phyloP scores from a whole-genome alignment of 2,888 invertebrate species.

The Chorisops tibialis region DNA sequence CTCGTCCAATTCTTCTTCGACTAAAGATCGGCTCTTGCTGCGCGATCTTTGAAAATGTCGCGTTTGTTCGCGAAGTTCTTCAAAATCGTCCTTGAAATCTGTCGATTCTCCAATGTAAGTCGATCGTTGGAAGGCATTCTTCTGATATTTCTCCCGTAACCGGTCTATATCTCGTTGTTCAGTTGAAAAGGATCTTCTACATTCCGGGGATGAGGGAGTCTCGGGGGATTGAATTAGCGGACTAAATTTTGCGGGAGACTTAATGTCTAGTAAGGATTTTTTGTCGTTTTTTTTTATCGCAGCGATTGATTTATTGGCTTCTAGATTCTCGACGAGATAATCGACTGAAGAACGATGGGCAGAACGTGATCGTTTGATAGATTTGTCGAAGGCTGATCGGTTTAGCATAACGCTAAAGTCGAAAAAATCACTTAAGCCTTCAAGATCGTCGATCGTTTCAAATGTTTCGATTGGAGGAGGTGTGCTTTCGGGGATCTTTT shows the following conservation, averaged over 20 bases:
- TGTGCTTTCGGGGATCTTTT: constrained; percentile 40
- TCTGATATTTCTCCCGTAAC: constrained; percentile 40
- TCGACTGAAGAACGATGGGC: constrained; percentile 32
- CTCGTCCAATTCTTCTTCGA: constrained; percentile 17
- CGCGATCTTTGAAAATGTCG: constrained; percentile 46
- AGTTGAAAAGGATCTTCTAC: constrained; percentile 41
- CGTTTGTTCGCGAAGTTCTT: constrained; percentile 43
- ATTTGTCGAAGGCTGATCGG: constrained; percentile 35
- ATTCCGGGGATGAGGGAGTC: constrained; percentile 33
- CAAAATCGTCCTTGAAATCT: constrained; percentile 41
- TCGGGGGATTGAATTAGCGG: neutral
- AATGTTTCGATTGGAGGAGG: constrained; percentile 29
- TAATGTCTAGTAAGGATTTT: neutral
- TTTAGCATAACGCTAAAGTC: constrained; percentile 44
- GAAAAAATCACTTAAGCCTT: constrained; percentile 34
- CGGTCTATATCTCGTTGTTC: constrained; percentile 41
- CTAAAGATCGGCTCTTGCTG: constrained; percentile 46
- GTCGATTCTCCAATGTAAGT: constrained; percentile 49
- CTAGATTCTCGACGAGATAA: constrained; percentile 20
- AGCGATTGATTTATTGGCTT: neutral
- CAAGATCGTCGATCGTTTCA: neutral
- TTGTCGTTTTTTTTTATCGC: constrained; percentile 25
- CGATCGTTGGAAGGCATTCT: constrained; percentile 43
- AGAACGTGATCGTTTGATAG: neutral
- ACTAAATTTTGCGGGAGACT: neutral